Evolutionary conservation across 2,797 vertebrate species (phyloP).

Genomic region (Lindbergichthys nudifrons): DNA sequence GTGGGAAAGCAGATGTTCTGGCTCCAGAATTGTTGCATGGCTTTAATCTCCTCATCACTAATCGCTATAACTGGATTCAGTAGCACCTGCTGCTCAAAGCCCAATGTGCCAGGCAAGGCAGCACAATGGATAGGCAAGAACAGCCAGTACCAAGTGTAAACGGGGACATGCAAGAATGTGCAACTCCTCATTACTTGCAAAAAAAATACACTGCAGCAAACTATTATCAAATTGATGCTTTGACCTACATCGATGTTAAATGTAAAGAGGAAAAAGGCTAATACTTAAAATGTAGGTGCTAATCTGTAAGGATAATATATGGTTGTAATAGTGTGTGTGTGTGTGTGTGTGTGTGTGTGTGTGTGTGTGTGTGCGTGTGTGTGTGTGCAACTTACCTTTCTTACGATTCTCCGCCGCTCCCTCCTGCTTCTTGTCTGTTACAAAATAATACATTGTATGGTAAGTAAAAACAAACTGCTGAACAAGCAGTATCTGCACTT

Average conservation of each 20-base stretch:
- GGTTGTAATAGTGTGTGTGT: background rate
- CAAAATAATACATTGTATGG: conserved; percentile 52
- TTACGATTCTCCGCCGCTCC: conserved; percentile 95
- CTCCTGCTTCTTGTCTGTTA: conserved; percentile 97
- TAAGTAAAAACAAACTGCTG: conserved; percentile 19
- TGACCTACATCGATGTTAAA: conserved; percentile 57
- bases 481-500: background rate
- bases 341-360: background rate
- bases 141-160: conserved; percentile 40
- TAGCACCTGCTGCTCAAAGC: conserved; percentile 80
- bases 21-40: conserved; percentile 78
- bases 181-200: conserved; percentile 44
- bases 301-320: conserved; percentile 58
- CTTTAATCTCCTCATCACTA: conserved; percentile 84
- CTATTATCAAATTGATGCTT: conserved; percentile 53
- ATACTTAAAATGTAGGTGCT: conserved; percentile 48
- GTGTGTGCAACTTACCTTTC: conserved; percentile 89
- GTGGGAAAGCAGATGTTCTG: conserved; percentile 83
- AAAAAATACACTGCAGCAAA: conserved; percentile 48
- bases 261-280: conserved; percentile 42
- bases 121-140: conserved; percentile 60
- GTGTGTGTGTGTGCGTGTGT: background rate
- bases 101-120: conserved; percentile 67
- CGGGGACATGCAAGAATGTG: conserved; percentile 47
- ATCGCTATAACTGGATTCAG: conserved; percentile 85